Evolutionary conservation across 2,888 invertebrate genomes (phyloP).

Genomic region (Trisateles emortualis): DNA sequence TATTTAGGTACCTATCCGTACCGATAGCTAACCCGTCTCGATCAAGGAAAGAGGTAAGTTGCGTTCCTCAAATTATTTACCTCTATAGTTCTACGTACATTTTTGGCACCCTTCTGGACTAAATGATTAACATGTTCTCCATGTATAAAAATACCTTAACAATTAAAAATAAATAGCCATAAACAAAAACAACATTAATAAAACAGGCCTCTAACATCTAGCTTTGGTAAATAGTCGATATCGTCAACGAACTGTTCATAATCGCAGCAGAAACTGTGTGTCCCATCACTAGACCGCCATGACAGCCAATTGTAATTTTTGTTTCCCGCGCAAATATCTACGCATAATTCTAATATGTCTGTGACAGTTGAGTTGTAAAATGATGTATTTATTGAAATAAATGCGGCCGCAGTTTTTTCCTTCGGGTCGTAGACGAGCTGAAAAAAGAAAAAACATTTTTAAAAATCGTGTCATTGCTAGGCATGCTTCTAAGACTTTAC

Average conservation of each 20-base stretch:
- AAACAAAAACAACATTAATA: conserved; percentile 12
- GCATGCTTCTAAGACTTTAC: no score
- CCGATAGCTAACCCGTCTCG: no score
- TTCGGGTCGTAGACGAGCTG: conserved; percentile 73
- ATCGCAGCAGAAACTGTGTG: conserved; percentile 75
- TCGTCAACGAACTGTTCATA: conserved; percentile 60
- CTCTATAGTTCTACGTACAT: no score
- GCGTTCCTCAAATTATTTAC: no score
- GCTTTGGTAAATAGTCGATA: conserved; percentile 52
- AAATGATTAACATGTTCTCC: no score
- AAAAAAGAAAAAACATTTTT: conserved; percentile 4
- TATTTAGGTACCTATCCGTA: no score
- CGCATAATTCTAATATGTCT: conserved; percentile 62
- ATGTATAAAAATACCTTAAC: background rate
- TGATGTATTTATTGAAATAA: conserved; percentile 73
- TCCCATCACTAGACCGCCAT: conserved; percentile 73
- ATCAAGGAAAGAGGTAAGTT: no score
- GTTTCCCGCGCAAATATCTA: conserved; percentile 64
- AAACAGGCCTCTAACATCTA: conserved; percentile 49
- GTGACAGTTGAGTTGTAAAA: conserved; percentile 60
- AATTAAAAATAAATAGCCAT: background rate
- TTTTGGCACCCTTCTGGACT: no score
- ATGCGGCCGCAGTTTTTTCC: conserved; percentile 61
- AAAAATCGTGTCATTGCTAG: no score
- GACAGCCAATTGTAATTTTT: conserved; percentile 64